Evolutionary conservation across 2,888 invertebrate species (phyloP), one percentile per base, ranked within the genome.

Genomic region (Pheosia gnoma): DNA sequence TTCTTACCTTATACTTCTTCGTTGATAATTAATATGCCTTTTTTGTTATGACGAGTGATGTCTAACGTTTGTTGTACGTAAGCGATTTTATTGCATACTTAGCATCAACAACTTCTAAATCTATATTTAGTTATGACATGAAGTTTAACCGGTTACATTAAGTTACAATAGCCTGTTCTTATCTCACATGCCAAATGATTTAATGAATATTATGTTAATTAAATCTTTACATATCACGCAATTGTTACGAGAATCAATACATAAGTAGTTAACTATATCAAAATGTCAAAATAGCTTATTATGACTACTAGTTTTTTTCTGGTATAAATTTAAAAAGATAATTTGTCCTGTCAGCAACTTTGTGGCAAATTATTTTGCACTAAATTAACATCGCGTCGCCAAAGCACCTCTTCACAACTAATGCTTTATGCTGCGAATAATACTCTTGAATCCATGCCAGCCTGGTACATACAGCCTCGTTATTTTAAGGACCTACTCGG

Each of bases 401-500:
- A 10, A 3, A 47, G 13, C 49, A 8, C 9, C 13, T 13, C 13
- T 3, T 49, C 13, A 4, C 37, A 10, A 38, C 53, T 37, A 38
- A 11, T 4, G 37, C 38, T 11, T 53, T 11, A 11, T 4, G 37
- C 38, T 11, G 25, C 37, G 10, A 53, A 53, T 38, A 53, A 53
- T 1, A 37, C 37, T 38, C 53, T 53, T 8, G 11, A 37, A 3
- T 53, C 53, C 53, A 53, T 37, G 9, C 51, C 25, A 53, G 53
- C 5, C 53, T 53, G 53, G 11, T 53, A 11, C 60, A 61, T 41
- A 58, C 65, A 65, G 65, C 25, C 66, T 74, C 77, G 72, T 74
- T 74, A 71, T 59, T 58, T 67, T 61, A 61, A 76, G 77, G 63
- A 61, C 65, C 52, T 49, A 51, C 63, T 63, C 66, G 55, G 63